Conservation (phyloP, 2,113 vertebrate species). For the Aphelocoma coerulescens region DNA sequence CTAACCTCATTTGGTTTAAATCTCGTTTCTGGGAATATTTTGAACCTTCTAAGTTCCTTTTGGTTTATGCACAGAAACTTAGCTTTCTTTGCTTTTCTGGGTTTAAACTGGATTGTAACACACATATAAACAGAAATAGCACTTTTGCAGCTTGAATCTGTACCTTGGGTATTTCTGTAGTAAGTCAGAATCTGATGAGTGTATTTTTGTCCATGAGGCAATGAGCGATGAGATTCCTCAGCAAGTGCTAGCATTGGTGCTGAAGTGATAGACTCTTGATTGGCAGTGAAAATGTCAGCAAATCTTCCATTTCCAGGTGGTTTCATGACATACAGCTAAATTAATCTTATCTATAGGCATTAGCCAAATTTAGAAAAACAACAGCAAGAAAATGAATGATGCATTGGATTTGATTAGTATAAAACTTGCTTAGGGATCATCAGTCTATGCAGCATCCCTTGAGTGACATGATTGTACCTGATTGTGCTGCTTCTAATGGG, state of each 20-base stretch:
- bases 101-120: no score
- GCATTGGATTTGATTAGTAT: neutral
- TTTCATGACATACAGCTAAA: neutral
- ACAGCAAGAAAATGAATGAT: neutral
- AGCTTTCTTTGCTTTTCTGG: no score
- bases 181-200: neutral
- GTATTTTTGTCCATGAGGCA: slow-evolving; percentile 1
- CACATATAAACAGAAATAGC: neutral
- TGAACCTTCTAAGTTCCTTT: no score
- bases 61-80: no score
- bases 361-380: neutral
- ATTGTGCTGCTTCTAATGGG: neutral
- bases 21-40: no score
- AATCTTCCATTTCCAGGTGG: neutral
- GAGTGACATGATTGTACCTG: neutral
- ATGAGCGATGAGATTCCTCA: neutral
- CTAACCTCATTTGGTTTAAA: no score
- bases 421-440: neutral
- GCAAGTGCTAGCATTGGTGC: neutral
- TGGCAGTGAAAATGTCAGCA: slow-evolving; percentile 20
- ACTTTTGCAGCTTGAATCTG: neutral
- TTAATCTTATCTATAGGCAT: neutral
- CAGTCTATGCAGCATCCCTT: neutral
- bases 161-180: neutral
- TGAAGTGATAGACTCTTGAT: neutral